Evolutionary conservation across 2,888 invertebrate genomes (phyloP), one percentile per base, ranked within the genome.

Genomic region (Tetheella fluctuosa): DNA sequence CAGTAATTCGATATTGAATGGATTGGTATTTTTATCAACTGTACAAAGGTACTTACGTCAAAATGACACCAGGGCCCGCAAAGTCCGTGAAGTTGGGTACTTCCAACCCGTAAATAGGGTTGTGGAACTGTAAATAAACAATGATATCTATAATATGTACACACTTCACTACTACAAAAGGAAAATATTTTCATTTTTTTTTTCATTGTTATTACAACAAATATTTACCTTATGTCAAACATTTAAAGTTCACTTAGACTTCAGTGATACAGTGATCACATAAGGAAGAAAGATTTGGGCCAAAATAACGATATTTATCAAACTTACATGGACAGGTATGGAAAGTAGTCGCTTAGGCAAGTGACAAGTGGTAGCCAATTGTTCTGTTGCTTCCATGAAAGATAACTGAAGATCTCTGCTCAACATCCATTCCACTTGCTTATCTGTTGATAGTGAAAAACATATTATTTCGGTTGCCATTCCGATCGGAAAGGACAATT

Each of bases 31-130:
- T 4, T 25, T 25, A 25, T 25, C 6, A 25, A 10, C 30, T 10
- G 7, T 10, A 5, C 7, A 10, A 28, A 28, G 28, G 7, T 2
- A 94, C 95, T 95, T 83, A 97, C 96, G 97, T 97, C 58, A 98
- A 87, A 71, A 98, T 97, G 56, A 98, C 95, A 65, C 98, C 98
- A 1, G 98, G 98, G 2, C 98, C 98, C 63, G 98, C 98, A 81
- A 98, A 99, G 83, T 98, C 98, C 0, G 98, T 98, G 80, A 99
- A 98, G 79, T 97, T 97, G 0, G 98, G 97, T 59, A 95, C 92
- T 30, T 88, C 83, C 59, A 95, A 93, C 2, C 98, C 98, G 76
- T 97, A 98, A 54, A 98, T 88, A 0, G 97, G 97, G 0, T 91
- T 80, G 69, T 95, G 90, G 83, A 96, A 96, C 94, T 96, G 84